A percentile compares a stretch with the other conserved stretches of the same genome.
phyloP scores from a whole-genome alignment of 1,140 invertebrate genomes.

The Drosophila malerkotliana region DNA sequence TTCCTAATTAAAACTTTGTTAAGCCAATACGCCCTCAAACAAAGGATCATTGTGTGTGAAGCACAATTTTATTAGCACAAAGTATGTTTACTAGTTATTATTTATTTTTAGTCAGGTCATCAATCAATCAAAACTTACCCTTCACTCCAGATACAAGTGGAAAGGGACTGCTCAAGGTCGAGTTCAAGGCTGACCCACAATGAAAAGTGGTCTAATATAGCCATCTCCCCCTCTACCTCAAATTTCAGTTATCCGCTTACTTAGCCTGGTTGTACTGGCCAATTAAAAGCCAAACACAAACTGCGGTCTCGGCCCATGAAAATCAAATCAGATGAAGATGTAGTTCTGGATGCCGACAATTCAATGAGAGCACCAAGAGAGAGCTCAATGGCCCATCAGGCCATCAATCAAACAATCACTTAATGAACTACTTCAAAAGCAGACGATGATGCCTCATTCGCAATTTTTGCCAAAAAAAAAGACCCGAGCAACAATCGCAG shows the following conservation, averaged over 20 bases:
- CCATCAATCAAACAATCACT: conserved; percentile 78
- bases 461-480: conserved; percentile 12
- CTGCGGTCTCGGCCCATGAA: conserved; percentile 37
- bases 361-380: conserved; percentile 5
- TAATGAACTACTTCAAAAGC: conserved; percentile 74
- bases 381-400: conserved; percentile 9
- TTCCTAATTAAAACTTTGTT: conserved; percentile 26
- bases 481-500: conserved; percentile 40
- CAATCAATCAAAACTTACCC: conserved; percentile 50
- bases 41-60: conserved; percentile 33
- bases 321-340: conserved; percentile 50
- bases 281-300: conserved; percentile 58
- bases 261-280: conserved; percentile 36
- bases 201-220: background rate
- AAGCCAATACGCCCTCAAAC: conserved; percentile 21
- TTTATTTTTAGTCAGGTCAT: conserved; percentile 39
- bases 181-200: conserved; percentile 12
- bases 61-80: conserved; percentile 36
- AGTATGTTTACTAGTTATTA: conserved; percentile 1
- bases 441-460: conserved; percentile 33
- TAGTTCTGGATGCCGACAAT: conserved; percentile 20
- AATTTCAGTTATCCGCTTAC: conserved; percentile 32
- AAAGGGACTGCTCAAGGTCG: conserved; percentile 33
- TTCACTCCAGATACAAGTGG: conserved; percentile 20
- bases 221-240: conserved; percentile 6